phyloP scores from a whole-genome alignment of 2,797 vertebrate genomes.

The Poeciliopsis presidionis region DNA sequence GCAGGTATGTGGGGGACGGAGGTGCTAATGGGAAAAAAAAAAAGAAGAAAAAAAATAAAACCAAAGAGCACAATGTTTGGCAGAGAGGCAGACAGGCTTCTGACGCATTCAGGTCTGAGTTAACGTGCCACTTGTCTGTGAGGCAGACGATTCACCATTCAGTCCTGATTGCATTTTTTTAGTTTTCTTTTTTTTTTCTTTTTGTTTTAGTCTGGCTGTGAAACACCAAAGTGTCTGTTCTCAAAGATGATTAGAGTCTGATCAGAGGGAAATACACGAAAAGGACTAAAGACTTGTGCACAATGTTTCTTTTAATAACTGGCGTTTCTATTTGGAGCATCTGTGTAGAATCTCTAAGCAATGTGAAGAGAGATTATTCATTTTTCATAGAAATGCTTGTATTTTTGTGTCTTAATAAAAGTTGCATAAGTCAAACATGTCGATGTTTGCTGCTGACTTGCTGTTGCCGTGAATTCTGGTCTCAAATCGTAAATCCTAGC shows the following conservation, averaged over 20 bases:
- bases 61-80: slow-evolving; percentile 27
- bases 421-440: not conserved
- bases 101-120: slow-evolving; percentile 20
- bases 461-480: not conserved
- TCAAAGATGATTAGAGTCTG: not conserved
- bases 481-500: not conserved
- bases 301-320: not conserved
- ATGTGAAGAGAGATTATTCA: too few relatives aligned
- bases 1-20: slow-evolving; percentile 28
- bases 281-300: not conserved
- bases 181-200: not conserved
- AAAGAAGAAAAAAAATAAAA: slow-evolving; percentile 34
- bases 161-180: slow-evolving; percentile 3
- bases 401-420: not conserved
- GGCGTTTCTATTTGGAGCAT: not conserved
- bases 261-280: not conserved
- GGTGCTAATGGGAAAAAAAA: slow-evolving; percentile 43
- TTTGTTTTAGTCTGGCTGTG: not conserved
- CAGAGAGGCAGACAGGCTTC: slow-evolving; percentile 32
- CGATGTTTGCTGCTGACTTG: not conserved
- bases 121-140: not conserved
- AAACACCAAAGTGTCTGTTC: not conserved
- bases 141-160: slow-evolving; percentile 9
- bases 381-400: too few relatives aligned
- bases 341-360: not conserved